Conservation (phyloP, 2,888 invertebrate genomes). For the Labia minor region DNA sequence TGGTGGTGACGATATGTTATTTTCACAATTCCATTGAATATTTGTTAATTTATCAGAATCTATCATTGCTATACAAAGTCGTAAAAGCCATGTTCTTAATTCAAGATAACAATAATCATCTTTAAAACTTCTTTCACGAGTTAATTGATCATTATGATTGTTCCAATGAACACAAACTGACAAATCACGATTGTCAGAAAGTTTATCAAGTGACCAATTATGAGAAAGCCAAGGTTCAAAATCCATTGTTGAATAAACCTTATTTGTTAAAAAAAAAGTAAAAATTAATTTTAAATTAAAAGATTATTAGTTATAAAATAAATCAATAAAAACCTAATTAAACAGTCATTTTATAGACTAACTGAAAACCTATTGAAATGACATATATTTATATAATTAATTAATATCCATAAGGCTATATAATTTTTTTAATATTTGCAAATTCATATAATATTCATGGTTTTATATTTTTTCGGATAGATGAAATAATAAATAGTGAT, state of each 20-base stretch:
- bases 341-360: no score
- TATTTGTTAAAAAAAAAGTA: no score
- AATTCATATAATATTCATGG: no score
- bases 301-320: no score
- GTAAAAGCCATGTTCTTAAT: not conserved
- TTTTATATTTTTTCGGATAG: no score
- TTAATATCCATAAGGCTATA: no score
- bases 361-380: no score
- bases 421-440: no score
- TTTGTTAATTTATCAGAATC: not conserved
- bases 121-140: not conserved
- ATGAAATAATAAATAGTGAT: no score
- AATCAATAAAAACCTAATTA: no score
- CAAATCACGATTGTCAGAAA: slow-evolving; percentile 65
- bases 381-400: no score
- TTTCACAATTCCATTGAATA: not conserved
- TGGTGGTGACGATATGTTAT: not conserved
- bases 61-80: not conserved
- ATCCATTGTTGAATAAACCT: not conserved
- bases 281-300: no score
- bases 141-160: not conserved
- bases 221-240: not conserved
- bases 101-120: not conserved
- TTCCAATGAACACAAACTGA: slow-evolving; percentile 57
- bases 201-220: not conserved